A percentile compares a stretch with the other conserved stretches of the same genome.
These are phyloP conservation scores for Tetramorium alpestre DNA, from an alignment of 1,140 invertebrate species.

Conservation along the genomic window DNA sequence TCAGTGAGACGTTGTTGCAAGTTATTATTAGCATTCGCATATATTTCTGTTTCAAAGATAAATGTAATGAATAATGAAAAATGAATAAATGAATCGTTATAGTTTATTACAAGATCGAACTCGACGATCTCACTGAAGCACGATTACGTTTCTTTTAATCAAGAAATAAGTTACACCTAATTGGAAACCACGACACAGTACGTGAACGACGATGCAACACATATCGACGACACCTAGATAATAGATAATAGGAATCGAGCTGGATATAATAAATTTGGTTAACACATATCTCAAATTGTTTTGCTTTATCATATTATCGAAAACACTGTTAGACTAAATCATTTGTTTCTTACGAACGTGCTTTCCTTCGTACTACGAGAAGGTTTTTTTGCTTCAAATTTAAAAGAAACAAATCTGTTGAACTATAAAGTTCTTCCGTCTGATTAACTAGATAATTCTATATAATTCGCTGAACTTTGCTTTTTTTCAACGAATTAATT, in stretches of 20 bases:
- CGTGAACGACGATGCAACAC: slow-evolving; percentile 81
- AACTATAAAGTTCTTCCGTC: not conserved
- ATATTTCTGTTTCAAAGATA: not conserved
- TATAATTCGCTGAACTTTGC: slow-evolving; percentile 9
- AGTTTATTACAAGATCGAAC: not conserved
- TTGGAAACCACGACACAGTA: slow-evolving; percentile 76
- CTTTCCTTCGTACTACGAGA: slow-evolving; percentile 46
- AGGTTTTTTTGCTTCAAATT: slow-evolving; percentile 9
- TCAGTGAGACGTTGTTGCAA: not conserved
- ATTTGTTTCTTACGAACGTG: slow-evolving; percentile 34
- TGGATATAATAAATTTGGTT: slow-evolving; percentile 61
- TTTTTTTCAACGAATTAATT: slow-evolving; percentile 24
- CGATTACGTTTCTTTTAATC: slow-evolving; percentile 22
- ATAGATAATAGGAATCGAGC: slow-evolving; percentile 49
- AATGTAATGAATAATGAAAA: not conserved
- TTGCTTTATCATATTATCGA: slow-evolving; percentile 34
- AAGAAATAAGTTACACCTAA: slow-evolving; percentile 32
- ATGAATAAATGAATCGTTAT: not conserved
- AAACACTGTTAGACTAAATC: slow-evolving; percentile 29
- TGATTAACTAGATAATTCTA: slow-evolving; percentile 18
- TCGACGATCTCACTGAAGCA: not conserved
- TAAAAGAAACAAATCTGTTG: not conserved
- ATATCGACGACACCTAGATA: slow-evolving; percentile 67
- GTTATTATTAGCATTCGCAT: not conserved
- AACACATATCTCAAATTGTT: slow-evolving; percentile 47